phyloP scores from a whole-genome alignment of 2,888 invertebrate genomes.

The Microdon myrmicae region DNA sequence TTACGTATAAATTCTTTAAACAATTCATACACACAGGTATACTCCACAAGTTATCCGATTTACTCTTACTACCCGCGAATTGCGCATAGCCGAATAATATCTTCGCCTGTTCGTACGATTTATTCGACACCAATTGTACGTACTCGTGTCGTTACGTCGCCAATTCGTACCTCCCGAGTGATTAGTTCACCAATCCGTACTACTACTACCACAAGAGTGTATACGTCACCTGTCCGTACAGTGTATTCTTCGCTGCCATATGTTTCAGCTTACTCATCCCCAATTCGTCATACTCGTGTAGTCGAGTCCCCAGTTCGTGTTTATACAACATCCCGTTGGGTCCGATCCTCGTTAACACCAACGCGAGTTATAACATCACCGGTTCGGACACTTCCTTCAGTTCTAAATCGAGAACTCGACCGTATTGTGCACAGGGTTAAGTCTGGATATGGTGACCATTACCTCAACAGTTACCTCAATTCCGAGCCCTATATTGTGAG shows the following conservation, averaged over 20 bases:
- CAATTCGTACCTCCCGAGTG: slow-evolving; percentile 58
- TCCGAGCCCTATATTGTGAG: slow-evolving; percentile 80
- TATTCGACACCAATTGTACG: slow-evolving; percentile 55
- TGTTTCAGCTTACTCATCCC: slow-evolving; percentile 47
- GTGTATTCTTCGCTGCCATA: slow-evolving; percentile 56
- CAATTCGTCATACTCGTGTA: slow-evolving; percentile 56
- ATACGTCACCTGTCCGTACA: slow-evolving; percentile 56
- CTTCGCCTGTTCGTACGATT: slow-evolving; percentile 42
- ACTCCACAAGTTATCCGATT: slow-evolving; percentile 65
- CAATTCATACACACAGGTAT: slow-evolving; percentile 57
- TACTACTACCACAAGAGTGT: slow-evolving; percentile 55
- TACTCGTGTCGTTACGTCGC: slow-evolving; percentile 62
- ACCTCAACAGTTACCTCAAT: slow-evolving; percentile 81
- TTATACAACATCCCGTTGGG: slow-evolving; percentile 51
- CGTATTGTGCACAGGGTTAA: slow-evolving; percentile 76
- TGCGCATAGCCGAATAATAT: slow-evolving; percentile 56
- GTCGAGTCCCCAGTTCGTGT: slow-evolving; percentile 54
- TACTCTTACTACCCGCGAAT: slow-evolving; percentile 63
- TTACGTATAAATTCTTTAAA: background rate
- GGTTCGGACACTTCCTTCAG: slow-evolving; percentile 72
- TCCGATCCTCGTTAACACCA: slow-evolving; percentile 57
- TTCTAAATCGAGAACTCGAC: slow-evolving; percentile 75
- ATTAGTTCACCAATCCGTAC: slow-evolving; percentile 61
- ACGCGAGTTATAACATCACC: slow-evolving; percentile 60
- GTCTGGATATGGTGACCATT: slow-evolving; percentile 72